Conservation (phyloP, 2,888 invertebrate genomes). For the Lordiphosa andalusiaca region DNA sequence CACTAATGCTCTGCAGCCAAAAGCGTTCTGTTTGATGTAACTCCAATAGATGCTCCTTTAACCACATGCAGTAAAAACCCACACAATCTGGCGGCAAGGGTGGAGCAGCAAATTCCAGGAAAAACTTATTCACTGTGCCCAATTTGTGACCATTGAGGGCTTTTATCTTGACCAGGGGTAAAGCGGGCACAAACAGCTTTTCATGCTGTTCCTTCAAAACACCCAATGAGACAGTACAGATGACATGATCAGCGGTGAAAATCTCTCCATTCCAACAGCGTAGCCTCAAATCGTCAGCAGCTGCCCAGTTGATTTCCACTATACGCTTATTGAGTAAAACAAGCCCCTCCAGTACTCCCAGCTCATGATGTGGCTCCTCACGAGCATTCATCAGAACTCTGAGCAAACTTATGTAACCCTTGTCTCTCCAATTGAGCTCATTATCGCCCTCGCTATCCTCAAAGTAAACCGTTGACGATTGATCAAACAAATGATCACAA, state of each 20-base stretch:
- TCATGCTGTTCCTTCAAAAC: slow-evolving; percentile 81
- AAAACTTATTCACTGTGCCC: slow-evolving; percentile 84
- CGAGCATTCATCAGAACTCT: slow-evolving; percentile 83
- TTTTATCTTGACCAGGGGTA: slow-evolving; percentile 80
- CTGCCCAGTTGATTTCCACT: slow-evolving; percentile 61
- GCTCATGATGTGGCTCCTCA: slow-evolving; percentile 33
- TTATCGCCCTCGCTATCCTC: slow-evolving; percentile 86
- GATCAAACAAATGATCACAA: slow-evolving; percentile 84
- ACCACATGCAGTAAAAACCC: slow-evolving; percentile 83
- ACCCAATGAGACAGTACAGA: slow-evolving; percentile 83
- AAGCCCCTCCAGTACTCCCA: slow-evolving; percentile 73
- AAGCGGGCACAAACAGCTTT: slow-evolving; percentile 80
- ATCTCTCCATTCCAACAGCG: slow-evolving; percentile 78
- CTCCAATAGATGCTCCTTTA: slow-evolving; percentile 78
- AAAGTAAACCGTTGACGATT: slow-evolving; percentile 84
- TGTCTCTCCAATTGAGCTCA: slow-evolving; percentile 87
- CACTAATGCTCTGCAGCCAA: slow-evolving; percentile 85
- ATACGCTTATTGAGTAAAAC: slow-evolving; percentile 63
- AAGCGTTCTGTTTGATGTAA: slow-evolving; percentile 62
- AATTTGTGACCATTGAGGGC: slow-evolving; percentile 82
- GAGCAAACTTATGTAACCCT: slow-evolving; percentile 85
- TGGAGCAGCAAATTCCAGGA: slow-evolving; percentile 82
- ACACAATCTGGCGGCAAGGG: slow-evolving; percentile 81
- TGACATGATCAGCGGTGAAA: slow-evolving; percentile 82
- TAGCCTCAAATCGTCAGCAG: slow-evolving; percentile 36